Base-by-base conservation (phyloP, 2,888 invertebrate species). In the Stratiomys singularior region DNA sequence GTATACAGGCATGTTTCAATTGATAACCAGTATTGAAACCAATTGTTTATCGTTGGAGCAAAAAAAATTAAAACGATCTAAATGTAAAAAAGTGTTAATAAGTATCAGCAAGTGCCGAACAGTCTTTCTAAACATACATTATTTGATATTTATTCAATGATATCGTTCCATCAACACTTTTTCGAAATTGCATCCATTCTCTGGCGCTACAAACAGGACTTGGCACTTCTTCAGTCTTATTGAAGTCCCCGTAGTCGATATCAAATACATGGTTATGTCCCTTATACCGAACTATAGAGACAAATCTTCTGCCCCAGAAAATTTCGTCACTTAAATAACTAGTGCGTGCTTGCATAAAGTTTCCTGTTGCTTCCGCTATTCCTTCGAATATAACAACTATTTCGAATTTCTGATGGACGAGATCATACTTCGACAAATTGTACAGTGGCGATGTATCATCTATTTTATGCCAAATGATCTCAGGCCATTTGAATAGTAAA, bases 401-500 rank as follows among this genome's bases (percentile, higher is more conserved):
- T 88, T 97, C 93, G 83, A 97, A 94, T 83, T 94, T 92, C 79
- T 96, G 92, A 58, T 96, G 89, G 84, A 98, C 90, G 81, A 87
- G 82, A 86, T 97, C 97, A 60, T 95, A 93, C 0, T 97, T 96
- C 0, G 96, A 94, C 87, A 98, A 90, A 81, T 92, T 91, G 88
- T 93, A 98, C 28, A 99, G 90, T 0, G 99, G 99, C 82, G 97
- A 97, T 0, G 88, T 87, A 76, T 90, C 91, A 85, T 96, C 93
- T 82, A 99, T 98, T 79, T 91, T 90, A 85, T 99, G 99, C 21
- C 96, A 93, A 37, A 98, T 93, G 7, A 96, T 94, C 85, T 96
- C 92, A 0, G 99, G 99, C 99, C 98, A 99, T 79, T 99, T 93
- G 84, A 98, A 95, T 88, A 99, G 98, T 4, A 98, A 89, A 81